A percentile compares a stretch with the other conserved stretches of the same genome.
These are phyloP conservation scores for Hippocampus comes DNA, from an alignment of 2,113 vertebrate genomes.

Conservation along the genomic window DNA sequence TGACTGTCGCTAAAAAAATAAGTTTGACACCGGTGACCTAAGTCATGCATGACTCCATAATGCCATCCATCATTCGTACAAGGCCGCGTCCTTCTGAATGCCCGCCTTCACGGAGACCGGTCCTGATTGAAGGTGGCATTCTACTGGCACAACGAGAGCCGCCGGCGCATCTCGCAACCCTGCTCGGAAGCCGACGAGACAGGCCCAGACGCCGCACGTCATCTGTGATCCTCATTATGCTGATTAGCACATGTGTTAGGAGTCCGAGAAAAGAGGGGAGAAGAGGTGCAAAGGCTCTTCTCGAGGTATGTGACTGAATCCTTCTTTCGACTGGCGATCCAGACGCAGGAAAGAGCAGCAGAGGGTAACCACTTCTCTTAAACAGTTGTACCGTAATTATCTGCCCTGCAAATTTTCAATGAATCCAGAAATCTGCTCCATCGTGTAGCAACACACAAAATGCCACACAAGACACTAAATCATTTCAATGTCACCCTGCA, in stretches of 20 bases:
- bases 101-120: slow-evolving; percentile 13
- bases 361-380: slow-evolving; percentile 5
- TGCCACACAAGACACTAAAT: background rate
- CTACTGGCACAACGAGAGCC: slow-evolving; percentile 40
- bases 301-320: background rate
- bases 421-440: slow-evolving; percentile 12
- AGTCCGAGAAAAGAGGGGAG: slow-evolving; percentile 13
- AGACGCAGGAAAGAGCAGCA: slow-evolving; percentile 36
- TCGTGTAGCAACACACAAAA: slow-evolving; percentile 6
- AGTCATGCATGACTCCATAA: background rate
- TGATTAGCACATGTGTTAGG: slow-evolving; percentile 31
- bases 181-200: slow-evolving; percentile 33
- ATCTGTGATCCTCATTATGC: slow-evolving; percentile 50
- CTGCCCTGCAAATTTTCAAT: background rate
- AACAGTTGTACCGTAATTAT: slow-evolving; percentile 31
- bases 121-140: slow-evolving; percentile 42
- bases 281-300: background rate
- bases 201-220: slow-evolving; percentile 46
- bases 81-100: background rate
- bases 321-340: background rate
- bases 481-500: background rate
- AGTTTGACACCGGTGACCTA: background rate
- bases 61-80: background rate
- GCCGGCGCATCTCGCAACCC: slow-evolving; percentile 15
- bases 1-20: background rate